phyloP scores from a whole-genome alignment of 2,888 invertebrate genomes.

The Agrotis exclamationis region DNA sequence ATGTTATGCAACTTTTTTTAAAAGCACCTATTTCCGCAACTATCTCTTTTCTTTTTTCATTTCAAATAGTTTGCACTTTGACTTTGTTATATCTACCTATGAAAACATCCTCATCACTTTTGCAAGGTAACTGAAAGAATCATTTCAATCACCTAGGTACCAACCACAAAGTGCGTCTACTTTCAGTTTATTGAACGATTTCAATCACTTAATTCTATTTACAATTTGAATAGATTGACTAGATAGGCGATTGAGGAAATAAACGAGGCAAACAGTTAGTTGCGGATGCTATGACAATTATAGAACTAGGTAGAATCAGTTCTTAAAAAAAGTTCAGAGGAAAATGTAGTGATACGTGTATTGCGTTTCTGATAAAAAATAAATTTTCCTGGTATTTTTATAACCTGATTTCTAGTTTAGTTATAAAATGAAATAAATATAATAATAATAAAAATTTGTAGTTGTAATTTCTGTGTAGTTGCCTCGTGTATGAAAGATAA shows the following conservation, averaged over 20 bases:
- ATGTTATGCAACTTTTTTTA: constrained; percentile 39
- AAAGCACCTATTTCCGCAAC: constrained; percentile 33
- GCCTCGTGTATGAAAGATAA: not conserved
- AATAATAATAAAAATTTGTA: too few relatives aligned
- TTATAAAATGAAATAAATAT: constrained; percentile 5
- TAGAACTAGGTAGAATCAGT: constrained; percentile 6
- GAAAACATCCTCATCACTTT: not conserved
- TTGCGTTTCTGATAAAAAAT: constrained; percentile 1
- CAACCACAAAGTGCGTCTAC: constrained; percentile 4
- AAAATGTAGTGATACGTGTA: constrained; percentile 11
- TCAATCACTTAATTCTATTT: constrained; percentile 40
- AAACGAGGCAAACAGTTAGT: constrained; percentile 27
- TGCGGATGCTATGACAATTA: constrained; percentile 9
- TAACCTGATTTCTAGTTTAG: not conserved
- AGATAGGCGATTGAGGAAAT: constrained; percentile 24
- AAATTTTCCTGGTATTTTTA: not conserved
- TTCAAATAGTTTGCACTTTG: not conserved
- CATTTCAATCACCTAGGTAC: constrained; percentile 11
- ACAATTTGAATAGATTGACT: constrained; percentile 33
- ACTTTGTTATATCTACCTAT: constrained; percentile 23
- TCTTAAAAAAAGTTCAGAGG: constrained; percentile 3
- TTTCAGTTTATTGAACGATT: constrained; percentile 37
- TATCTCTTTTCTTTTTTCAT: constrained; percentile 41
- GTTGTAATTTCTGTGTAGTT: too few relatives aligned
- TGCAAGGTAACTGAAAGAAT: constrained; percentile 15